Conservation (phyloP, 2,113 vertebrate species). For the Oncorhynchus masou region DNA sequence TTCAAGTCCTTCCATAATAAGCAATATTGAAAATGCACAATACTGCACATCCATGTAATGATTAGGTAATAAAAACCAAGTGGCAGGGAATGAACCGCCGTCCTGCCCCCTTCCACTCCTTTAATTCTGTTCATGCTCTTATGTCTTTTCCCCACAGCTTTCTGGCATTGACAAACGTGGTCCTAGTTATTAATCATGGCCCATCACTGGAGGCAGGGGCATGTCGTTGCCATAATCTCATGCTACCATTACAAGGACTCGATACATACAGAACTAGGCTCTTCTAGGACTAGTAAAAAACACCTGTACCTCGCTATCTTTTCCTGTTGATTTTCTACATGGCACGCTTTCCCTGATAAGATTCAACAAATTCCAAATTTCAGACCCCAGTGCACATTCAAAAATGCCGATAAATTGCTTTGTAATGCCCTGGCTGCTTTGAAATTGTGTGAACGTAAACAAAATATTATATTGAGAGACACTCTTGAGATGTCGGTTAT, state of each 20-base stretch:
- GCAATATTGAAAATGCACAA: not conserved
- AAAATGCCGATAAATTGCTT: conserved; percentile 37
- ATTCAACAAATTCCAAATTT: conserved; percentile 9
- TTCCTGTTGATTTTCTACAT: conserved; percentile 14
- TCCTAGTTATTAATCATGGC: conserved; percentile 42
- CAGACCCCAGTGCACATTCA: conserved; percentile 9
- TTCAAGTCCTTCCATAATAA: not conserved
- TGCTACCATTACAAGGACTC: not conserved
- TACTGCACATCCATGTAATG: conserved; percentile 3
- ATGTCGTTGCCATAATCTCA: conserved; percentile 27
- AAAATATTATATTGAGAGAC: conserved; percentile 45
- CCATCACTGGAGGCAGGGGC: conserved; percentile 23
- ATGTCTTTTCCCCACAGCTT: not conserved
- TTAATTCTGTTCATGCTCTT: conserved; percentile 21
- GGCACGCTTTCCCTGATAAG: conserved; percentile 20
- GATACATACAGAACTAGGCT: too few species aligned
- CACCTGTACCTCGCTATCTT: conserved; percentile 17
- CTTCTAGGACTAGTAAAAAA: conserved; percentile 17
- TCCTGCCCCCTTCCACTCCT: not conserved
- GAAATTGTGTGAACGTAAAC: conserved; percentile 39
- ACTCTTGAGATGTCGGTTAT: conserved; percentile 27
- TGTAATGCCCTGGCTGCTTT: conserved; percentile 19
- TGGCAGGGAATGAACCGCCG: not conserved
- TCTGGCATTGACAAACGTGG: conserved; percentile 27
- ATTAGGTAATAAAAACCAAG: conserved; percentile 19